phyloP scores from a whole-genome alignment of 2,888 invertebrate species.

The Phengaris alcon region DNA sequence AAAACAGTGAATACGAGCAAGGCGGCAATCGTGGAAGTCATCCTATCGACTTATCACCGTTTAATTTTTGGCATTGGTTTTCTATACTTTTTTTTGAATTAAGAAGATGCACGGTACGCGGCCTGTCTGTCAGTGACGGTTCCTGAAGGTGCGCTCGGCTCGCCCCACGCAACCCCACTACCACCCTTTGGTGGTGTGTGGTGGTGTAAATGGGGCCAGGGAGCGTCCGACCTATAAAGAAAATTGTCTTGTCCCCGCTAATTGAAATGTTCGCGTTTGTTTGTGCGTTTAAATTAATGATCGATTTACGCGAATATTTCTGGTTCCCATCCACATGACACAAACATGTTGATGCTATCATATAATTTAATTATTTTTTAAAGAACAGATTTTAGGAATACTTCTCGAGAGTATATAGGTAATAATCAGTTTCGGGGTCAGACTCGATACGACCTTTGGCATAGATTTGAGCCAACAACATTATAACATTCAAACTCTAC shows the following conservation, averaged over 20 bases:
- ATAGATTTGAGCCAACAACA: no score
- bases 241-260: slow-evolving; percentile 69
- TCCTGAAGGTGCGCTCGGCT: slow-evolving; percentile 50
- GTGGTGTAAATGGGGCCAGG: slow-evolving; percentile 69
- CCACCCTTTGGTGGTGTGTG: slow-evolving; percentile 60
- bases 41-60: slow-evolving; percentile 4
- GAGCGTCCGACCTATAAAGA: slow-evolving; percentile 74
- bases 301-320: slow-evolving; percentile 13
- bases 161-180: slow-evolving; percentile 54
- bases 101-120: slow-evolving; percentile 44
- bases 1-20: background rate
- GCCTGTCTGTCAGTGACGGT: slow-evolving; percentile 53
- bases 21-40: slow-evolving; percentile 18
- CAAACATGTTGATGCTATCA: background rate
- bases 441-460: no score
- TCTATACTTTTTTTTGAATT: background rate
- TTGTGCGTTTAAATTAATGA: slow-evolving; percentile 10
- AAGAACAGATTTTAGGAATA: no score
- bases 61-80: slow-evolving; percentile 26
- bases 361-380: no score
- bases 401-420: no score
- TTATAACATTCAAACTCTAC: no score
- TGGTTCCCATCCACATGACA: background rate
- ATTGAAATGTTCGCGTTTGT: slow-evolving; percentile 67
- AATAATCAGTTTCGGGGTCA: no score